Evolutionary conservation across 1,140 invertebrate genomes (phyloP).

Genomic region (Lordiphosa stackelbergi): DNA sequence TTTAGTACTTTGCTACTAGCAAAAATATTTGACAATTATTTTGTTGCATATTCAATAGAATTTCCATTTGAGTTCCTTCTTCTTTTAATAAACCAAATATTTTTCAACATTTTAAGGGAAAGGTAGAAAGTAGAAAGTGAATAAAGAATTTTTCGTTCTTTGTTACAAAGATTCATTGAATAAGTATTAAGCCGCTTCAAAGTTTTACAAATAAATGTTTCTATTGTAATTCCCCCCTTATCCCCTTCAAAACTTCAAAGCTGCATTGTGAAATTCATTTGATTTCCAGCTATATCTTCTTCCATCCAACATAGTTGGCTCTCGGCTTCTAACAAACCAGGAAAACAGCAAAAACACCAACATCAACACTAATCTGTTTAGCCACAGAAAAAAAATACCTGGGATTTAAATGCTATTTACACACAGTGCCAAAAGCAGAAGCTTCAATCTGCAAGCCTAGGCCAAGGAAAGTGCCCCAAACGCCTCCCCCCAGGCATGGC

Average conservation of each 20-base stretch:
- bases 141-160: too few relatives aligned
- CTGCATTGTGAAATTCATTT: slow-evolving; percentile 2
- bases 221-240: not conserved
- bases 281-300: slow-evolving; percentile 9
- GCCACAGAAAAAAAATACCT: slow-evolving; percentile 32
- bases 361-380: slow-evolving; percentile 8
- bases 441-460: slow-evolving; percentile 27
- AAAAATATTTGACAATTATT: slow-evolving; percentile 8
- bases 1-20: not conserved
- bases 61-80: slow-evolving; percentile 1
- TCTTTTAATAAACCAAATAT: not conserved
- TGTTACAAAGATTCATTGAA: too few relatives aligned
- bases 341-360: slow-evolving; percentile 6
- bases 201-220: too few relatives aligned
- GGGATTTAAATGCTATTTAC: slow-evolving; percentile 70
- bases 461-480: slow-evolving; percentile 14
- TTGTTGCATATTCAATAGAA: slow-evolving; percentile 31
- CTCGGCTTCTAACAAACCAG: not conserved
- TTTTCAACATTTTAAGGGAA: not conserved
- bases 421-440: slow-evolving; percentile 44
- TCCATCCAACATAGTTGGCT: slow-evolving; percentile 3
- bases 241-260: slow-evolving; percentile 7
- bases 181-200: too few relatives aligned
- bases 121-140: too few relatives aligned
- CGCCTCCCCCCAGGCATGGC: slow-evolving; percentile 5